Percentiles rank a stretch among this genome's conserved stretches.
Conservation (phyloP, 2,797 vertebrate genomes). For the Sternotherus odoratus region DNA sequence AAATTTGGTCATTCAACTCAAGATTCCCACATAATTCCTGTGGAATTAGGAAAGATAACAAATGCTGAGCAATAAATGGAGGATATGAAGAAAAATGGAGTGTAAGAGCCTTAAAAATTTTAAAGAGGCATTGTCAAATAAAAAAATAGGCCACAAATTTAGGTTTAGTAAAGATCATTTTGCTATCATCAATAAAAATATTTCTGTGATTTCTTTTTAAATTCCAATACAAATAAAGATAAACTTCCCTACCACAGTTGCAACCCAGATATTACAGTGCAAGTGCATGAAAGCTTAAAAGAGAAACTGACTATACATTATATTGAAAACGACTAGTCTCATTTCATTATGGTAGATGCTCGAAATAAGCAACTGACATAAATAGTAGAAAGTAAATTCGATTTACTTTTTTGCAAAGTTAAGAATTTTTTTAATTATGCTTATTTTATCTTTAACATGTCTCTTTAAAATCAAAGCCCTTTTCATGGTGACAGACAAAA, state of each 20-base stretch:
- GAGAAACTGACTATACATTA: not conserved
- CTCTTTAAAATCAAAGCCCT: constrained; percentile 1
- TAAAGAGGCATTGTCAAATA: not conserved
- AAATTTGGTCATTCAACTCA: constrained; percentile 9
- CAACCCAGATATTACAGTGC: not conserved
- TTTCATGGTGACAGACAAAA: constrained; percentile 21
- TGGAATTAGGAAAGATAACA: not conserved
- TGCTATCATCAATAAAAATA: not conserved
- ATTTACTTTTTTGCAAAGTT: not conserved
- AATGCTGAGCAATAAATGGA: not conserved
- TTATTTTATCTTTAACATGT: not conserved
- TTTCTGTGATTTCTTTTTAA: not conserved
- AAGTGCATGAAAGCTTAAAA: not conserved
- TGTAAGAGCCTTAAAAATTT: not conserved
- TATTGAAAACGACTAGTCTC: not conserved
- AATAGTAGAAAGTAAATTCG: not conserved
- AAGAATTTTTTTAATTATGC: not conserved
- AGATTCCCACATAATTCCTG: not conserved
- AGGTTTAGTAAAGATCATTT: not conserved
- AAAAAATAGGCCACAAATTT: not conserved
- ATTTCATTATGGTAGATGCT: not conserved
- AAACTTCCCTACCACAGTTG: not conserved
- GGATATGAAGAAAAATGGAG: not conserved
- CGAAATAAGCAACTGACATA: not conserved
- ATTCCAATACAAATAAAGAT: not conserved